Evolutionary conservation across 1,140 invertebrate species (phyloP), one percentile per base, ranked within the genome.

Genomic region (Mactra quadrangularis): DNA sequence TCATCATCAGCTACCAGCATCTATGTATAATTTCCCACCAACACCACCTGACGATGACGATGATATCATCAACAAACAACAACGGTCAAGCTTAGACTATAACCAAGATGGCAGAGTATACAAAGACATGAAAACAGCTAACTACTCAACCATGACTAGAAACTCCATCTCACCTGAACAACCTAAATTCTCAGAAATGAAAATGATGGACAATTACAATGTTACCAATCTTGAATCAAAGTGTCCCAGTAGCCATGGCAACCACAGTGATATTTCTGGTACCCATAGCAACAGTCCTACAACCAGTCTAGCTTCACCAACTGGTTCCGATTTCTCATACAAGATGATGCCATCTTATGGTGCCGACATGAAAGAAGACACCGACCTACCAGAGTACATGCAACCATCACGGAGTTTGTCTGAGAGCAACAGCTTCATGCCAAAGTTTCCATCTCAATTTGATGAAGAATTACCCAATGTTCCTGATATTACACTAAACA

Each of bases 31-130:
- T 38, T 81, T 81, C 35, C 64, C 77, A 33, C 77, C 77, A 35
- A 70, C 77, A 55, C 64, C 64, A 9, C 77, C 77, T 47, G 64
- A 70, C 41, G 77, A 79, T 35, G 76, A 81, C 41, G 64, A 78
- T 27, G n/a, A 22, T n/a, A 33, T 41, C 45, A 47, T 45, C 50
- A 50, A 27, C 47, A 41, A 68, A 53, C 66, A 59, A 59, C 64
- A 76, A 38, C 25, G 74, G 11, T 50, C 35, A n/a, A 76, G 74
- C 50, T 57, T 76, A 2, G 74, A 71, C 22, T 71, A 52, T 19
- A 27, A 15, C 55, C 55, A 57, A 27, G 55, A 57, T 15, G 27
- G 27, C 9, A 22, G 50, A 19, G 13, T 27, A 66, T 47, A 45
- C 59, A 27, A 29, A 17, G 29, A 27, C 15, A 33, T 3, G 11